phyloP scores from a whole-genome alignment of 2,113 vertebrate species.

The Larimichthys polyactis region DNA sequence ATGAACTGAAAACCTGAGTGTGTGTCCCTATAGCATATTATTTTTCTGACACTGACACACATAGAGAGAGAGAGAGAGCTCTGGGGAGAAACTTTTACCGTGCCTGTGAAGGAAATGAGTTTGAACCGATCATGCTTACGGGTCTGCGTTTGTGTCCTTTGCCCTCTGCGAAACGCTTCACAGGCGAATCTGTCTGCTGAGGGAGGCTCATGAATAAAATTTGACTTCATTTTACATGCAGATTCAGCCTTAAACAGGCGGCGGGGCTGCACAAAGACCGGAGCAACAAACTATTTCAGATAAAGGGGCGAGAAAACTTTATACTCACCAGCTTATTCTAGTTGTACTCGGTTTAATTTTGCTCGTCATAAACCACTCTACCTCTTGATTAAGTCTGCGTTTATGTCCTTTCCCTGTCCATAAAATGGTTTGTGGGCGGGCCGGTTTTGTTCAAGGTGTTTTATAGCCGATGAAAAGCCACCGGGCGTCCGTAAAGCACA shows the following conservation, averaged over 20 bases:
- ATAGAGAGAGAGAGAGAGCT: background rate
- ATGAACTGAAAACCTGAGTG: background rate
- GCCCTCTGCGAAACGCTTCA: conserved; percentile 34
- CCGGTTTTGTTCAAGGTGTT: conserved; percentile 16
- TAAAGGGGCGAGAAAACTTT: background rate
- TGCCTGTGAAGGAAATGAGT: conserved; percentile 13
- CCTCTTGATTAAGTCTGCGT: conserved; percentile 8
- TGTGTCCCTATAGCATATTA: conserved; percentile 12
- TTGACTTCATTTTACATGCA: conserved; percentile 32
- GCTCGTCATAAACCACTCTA: background rate
- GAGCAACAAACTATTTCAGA: background rate
- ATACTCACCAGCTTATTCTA: conserved; percentile 4
- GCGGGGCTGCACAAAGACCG: background rate
- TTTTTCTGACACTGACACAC: conserved; percentile 15
- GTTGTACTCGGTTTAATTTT: background rate
- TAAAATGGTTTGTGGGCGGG: background rate
- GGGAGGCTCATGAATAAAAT: conserved; percentile 38
- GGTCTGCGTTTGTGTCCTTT: conserved; percentile 24
- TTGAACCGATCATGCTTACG: background rate
- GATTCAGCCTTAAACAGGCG: background rate
- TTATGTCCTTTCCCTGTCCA: conserved; percentile 6
- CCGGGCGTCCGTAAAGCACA: background rate
- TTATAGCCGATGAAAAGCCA: background rate
- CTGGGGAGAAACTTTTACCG: background rate
- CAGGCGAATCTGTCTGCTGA: conserved; percentile 10